Percentiles rank a stretch among this genome's conserved stretches.
phyloP scores from a whole-genome alignment of 2,888 invertebrate species.

The Meghimatium bilineatum region DNA sequence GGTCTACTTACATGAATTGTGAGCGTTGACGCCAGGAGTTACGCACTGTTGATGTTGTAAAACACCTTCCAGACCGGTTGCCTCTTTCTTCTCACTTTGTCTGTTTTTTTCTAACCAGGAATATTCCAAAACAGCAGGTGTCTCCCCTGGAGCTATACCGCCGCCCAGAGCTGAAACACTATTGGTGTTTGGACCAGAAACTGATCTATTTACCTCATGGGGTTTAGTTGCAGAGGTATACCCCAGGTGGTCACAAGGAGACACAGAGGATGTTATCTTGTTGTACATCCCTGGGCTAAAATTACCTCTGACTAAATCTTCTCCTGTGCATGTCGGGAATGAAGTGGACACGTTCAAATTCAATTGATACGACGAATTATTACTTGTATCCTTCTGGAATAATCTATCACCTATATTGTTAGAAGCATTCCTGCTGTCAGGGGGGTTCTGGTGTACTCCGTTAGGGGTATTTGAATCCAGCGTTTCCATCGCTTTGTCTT shows the following conservation, averaged over 20 bases:
- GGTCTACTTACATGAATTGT: constrained; percentile 30
- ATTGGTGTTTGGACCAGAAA: background rate
- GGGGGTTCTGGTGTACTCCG: background rate
- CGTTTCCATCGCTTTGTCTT: background rate
- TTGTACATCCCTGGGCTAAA: background rate
- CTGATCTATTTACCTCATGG: background rate
- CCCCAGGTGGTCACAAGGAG: background rate
- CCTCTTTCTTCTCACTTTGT: constrained; percentile 6
- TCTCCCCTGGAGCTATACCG: background rate
- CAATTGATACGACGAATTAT: background rate
- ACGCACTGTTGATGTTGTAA: constrained; percentile 9
- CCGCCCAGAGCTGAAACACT: background rate
- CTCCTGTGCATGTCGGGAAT: background rate
- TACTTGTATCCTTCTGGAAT: background rate
- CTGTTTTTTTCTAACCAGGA: constrained; percentile 29
- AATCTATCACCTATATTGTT: background rate
- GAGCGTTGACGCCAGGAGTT: background rate
- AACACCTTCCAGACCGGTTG: background rate
- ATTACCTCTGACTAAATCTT: background rate
- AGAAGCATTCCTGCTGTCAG: background rate
- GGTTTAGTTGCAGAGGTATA: background rate
- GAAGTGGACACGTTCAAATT: background rate
- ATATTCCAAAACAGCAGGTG: background rate
- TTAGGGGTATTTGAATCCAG: too few relatives aligned
- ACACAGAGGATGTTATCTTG: background rate